Conservation (phyloP, 2,113 vertebrate genomes). For the Nesogale talazaci region DNA sequence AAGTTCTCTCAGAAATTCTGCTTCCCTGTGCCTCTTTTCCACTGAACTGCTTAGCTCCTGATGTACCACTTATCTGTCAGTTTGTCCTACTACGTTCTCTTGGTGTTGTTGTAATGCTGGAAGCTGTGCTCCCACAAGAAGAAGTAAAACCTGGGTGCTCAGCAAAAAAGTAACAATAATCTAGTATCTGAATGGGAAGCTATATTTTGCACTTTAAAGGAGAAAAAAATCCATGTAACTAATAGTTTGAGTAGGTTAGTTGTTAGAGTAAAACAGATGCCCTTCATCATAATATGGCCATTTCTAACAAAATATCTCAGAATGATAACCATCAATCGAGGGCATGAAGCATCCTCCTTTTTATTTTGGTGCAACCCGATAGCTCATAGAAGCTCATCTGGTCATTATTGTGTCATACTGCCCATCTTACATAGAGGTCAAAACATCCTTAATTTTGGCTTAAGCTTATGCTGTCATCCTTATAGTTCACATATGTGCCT, state of each 20-base stretch:
- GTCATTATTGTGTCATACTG: background rate
- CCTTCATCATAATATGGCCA: background rate
- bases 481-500: background rate
- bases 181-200: background rate
- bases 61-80: no score
- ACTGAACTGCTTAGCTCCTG: background rate
- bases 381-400: background rate
- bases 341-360: background rate
- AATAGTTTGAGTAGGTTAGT: slow-evolving; percentile 13
- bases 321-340: background rate
- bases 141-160: background rate
- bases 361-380: background rate
- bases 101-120: background rate
- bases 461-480: background rate
- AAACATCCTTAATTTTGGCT: background rate
- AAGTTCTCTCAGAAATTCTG: background rate
- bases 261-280: background rate
- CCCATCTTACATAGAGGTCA: background rate
- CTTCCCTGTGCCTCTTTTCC: background rate
- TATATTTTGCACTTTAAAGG: background rate
- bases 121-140: background rate
- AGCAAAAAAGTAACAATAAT: background rate
- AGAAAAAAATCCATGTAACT: background rate
- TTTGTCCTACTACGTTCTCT: no score
- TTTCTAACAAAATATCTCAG: slow-evolving; percentile 30